Base-by-base conservation (phyloP, 2,797 vertebrate genomes). In the Zenarchopterus dispar region DNA sequence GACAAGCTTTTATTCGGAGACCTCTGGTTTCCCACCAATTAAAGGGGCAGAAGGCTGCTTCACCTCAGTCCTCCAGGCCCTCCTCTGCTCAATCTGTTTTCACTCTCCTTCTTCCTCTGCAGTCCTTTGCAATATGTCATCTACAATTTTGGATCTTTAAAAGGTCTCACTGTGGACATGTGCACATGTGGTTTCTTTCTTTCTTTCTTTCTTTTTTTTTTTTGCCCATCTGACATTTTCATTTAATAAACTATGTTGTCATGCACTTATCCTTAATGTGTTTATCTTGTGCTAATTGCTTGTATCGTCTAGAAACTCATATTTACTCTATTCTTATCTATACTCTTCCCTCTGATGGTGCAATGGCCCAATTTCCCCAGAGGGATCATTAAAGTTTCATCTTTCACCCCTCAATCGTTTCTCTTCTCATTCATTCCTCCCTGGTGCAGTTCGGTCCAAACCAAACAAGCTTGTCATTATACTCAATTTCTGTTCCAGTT, bases 301-400 rank as follows among this genome's bases (percentile, higher is more conserved):
- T 55, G 58, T 46, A 57, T 75, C 77, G 68, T 78, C 76, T 67
- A 15, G 65, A 75, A 56, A 65, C 57, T 36, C 59, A 57, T 59
- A 44, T 84, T 78, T 61, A 50, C 66, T 63, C 48, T 43, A 43
- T 56, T 83, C 76, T 85, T 82, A 85, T 84, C 81, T 67, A 11
- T 53, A 55, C 64, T 57, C 56, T 65, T 66, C 62, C 58, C 77
- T 33, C 5, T 57, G 62, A 62, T 54, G 75, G 84, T 50, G 79
- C 67, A 81, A 70, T 72, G 80, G 82, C 77, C 74, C 77, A 23
- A 71, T 85, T 84, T 88, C 90, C 90, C 90, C 73, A 69, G 88
- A 81, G 88, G 81, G 87, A 87, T 90, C 84, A 90, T 91, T 91
- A 91, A 89, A 87, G 88, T 88, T 88, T 90, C 86, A 82, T 89